A percentile compares a stretch with the other conserved stretches of the same genome.
Conservation (phyloP, 2,888 invertebrate genomes). For the Ennomos quercinarius region DNA sequence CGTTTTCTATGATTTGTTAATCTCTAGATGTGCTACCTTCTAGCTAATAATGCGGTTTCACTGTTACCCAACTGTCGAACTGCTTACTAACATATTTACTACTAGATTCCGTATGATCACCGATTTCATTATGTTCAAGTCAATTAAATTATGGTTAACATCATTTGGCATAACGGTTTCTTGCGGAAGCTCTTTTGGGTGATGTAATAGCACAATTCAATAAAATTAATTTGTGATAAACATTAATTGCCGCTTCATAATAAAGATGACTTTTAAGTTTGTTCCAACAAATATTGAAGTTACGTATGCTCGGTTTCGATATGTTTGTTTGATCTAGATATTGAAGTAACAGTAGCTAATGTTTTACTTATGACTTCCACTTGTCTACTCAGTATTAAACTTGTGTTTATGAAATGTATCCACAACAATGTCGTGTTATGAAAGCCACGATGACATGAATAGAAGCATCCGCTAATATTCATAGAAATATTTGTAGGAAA, state of each 20-base stretch:
- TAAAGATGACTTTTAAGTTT: conserved; percentile 14
- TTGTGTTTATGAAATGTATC: conserved; percentile 50
- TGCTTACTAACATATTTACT: conserved; percentile 32
- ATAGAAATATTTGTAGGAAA: conserved; percentile 40
- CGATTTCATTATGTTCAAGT: conserved; percentile 14
- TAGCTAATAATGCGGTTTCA: conserved; percentile 35
- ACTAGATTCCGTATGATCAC: conserved; percentile 8
- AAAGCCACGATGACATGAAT: conserved; percentile 42
- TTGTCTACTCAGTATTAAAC: conserved; percentile 35
- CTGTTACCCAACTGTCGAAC: conserved; percentile 37
- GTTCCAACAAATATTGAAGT: not conserved
- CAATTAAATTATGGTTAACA: conserved; percentile 16
- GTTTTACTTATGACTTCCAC: conserved; percentile 47
- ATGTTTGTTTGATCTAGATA: conserved; percentile 29
- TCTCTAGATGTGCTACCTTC: conserved; percentile 35
- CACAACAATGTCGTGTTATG: conserved; percentile 49
- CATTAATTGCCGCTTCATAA: conserved; percentile 5
- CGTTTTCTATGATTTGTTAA: conserved; percentile 50
- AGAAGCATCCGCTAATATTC: conserved; percentile 42
- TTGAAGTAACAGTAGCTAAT: conserved; percentile 33
- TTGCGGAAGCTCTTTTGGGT: conserved; percentile 25
- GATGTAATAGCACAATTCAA: conserved; percentile 17
- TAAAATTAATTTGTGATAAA: conserved; percentile 11
- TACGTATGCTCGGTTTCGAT: conserved; percentile 3
- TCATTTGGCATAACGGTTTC: conserved; percentile 19